phyloP scores from a whole-genome alignment of 2,113 vertebrate species.

The Perccottus glenii region DNA sequence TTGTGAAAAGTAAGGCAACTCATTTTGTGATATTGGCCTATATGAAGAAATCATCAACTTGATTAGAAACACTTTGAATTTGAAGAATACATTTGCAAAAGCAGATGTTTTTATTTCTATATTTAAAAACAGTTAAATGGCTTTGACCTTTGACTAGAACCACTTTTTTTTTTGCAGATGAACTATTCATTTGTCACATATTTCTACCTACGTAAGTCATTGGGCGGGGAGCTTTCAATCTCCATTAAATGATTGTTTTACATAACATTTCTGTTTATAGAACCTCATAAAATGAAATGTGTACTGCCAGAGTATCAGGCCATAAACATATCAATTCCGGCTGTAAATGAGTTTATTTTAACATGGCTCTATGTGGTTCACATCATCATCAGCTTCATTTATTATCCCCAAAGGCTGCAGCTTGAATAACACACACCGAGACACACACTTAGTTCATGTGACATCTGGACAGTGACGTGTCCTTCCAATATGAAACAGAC shows the following conservation, averaged over 20 bases:
- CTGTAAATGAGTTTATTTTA: conserved; percentile 9
- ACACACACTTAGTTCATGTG: conserved; percentile 33
- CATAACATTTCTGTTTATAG: neutral
- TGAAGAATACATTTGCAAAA: no score
- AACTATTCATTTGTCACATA: no score
- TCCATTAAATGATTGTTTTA: neutral
- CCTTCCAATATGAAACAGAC: conserved; percentile 49
- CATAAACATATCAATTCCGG: conserved; percentile 1
- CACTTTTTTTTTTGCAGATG: no score
- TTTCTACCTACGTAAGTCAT: neutral
- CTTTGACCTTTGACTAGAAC: no score
- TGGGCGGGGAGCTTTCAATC: neutral
- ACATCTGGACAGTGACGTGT: conserved; percentile 52
- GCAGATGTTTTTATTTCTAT: no score
- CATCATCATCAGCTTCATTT: conserved; percentile 10
- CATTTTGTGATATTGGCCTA: no score
- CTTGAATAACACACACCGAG: neutral
- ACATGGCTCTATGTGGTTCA: conserved; percentile 1
- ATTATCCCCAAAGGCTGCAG: neutral
- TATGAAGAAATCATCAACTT: no score
- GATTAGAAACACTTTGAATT: no score
- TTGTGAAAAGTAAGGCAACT: no score
- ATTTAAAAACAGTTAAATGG: no score
- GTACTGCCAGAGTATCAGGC: neutral
- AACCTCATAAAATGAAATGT: neutral